Evolutionary conservation across 2,113 vertebrate genomes (phyloP).

Genomic region (Drymodes brunneopygia): DNA sequence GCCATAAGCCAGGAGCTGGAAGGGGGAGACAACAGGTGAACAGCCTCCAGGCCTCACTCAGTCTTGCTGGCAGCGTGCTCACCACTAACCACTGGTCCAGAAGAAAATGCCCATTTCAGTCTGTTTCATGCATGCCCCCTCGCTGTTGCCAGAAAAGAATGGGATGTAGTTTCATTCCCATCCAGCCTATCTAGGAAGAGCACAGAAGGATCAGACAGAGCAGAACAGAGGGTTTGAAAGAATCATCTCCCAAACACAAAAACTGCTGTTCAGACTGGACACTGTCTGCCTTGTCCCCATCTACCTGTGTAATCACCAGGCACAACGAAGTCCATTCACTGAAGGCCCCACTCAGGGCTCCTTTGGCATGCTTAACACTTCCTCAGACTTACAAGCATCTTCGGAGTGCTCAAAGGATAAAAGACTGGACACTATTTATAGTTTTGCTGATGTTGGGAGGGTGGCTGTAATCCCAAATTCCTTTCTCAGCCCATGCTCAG

Average conservation of each 20-base stretch:
- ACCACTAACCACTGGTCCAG: background rate
- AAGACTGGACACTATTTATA: slow-evolving; percentile 33
- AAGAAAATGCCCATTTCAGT: background rate
- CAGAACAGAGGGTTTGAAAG: background rate
- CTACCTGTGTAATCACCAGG: slow-evolving; percentile 11
- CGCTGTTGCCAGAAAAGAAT: background rate
- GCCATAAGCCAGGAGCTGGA: background rate
- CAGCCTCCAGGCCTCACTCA: background rate
- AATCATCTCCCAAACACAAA: background rate
- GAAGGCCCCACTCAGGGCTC: background rate
- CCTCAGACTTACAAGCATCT: background rate
- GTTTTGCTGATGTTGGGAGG: background rate
- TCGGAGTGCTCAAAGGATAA: background rate
- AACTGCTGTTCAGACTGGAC: background rate
- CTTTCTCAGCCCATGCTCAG: background rate
- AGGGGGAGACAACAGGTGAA: background rate
- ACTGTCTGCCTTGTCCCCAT: slow-evolving; percentile 21
- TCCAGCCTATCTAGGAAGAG: background rate
- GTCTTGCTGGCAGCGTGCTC: rapidly evolving
- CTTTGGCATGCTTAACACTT: slow-evolving; percentile 3
- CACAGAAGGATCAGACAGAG: background rate
- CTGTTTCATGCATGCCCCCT: background rate
- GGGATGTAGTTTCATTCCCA: background rate
- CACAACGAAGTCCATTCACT: slow-evolving; percentile 11
- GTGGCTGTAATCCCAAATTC: background rate